These are phyloP conservation scores for Tolypeutes matacus DNA, from an alignment of 2,797 vertebrate species.

Conservation along the genomic window DNA sequence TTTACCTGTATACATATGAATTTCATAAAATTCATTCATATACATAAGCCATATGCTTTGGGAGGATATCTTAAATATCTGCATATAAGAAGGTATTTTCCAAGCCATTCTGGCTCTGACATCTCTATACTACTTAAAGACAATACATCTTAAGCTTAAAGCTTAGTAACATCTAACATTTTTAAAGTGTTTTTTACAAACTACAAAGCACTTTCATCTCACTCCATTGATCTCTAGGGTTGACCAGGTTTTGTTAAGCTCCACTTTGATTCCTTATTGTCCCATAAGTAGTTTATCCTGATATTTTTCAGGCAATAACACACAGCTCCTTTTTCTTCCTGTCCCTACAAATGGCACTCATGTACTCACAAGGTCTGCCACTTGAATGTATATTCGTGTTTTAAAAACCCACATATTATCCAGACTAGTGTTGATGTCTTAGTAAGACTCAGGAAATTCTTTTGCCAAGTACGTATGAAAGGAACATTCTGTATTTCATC, in stretches of 20 bases:
- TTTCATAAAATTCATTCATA: background rate
- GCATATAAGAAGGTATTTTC: background rate
- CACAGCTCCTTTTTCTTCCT: background rate
- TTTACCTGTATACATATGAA: background rate
- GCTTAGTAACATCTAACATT: background rate
- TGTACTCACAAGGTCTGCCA: background rate
- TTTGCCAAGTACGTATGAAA: background rate
- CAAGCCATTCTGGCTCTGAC: background rate
- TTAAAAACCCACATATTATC: background rate
- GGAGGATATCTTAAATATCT: background rate
- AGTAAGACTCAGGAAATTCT: background rate
- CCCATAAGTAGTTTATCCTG: background rate
- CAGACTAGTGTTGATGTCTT: background rate
- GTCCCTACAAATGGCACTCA: background rate
- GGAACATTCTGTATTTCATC: background rate
- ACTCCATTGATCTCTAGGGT: background rate
- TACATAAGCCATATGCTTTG: background rate
- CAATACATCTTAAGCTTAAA: background rate
- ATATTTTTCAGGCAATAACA: background rate
- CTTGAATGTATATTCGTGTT: background rate
- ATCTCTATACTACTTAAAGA: background rate
- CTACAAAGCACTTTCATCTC: conserved; percentile 39
- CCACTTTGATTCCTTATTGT: background rate
- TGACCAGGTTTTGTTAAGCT: background rate
- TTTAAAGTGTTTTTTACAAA: background rate